Evolutionary conservation across 2,888 invertebrate species (phyloP).

Genomic region (Acleris literana): DNA sequence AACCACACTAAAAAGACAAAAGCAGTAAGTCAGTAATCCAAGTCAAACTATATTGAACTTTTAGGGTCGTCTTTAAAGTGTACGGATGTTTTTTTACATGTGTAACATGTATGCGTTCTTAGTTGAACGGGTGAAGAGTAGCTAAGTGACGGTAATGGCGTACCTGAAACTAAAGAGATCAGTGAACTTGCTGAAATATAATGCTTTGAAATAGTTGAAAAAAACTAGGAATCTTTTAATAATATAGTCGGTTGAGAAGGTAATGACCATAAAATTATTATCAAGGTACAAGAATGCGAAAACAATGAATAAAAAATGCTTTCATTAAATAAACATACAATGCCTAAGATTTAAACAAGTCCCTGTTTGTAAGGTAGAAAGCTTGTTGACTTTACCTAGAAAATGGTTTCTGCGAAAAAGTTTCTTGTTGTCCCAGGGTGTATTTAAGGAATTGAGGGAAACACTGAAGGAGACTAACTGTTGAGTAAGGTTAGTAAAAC

Average conservation of each 20-base stretch:
- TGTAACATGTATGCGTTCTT: not conserved
- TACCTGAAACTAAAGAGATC: slow-evolving; percentile 30
- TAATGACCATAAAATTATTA: too few relatives aligned
- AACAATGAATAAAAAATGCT: too few relatives aligned
- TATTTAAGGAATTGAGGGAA: not conserved
- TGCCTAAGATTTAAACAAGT: too few relatives aligned
- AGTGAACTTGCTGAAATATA: slow-evolving; percentile 36
- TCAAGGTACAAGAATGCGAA: too few relatives aligned
- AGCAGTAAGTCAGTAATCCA: not conserved
- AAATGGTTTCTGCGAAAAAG: too few relatives aligned
- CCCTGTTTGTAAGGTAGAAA: too few relatives aligned
- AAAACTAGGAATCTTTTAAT: too few relatives aligned
- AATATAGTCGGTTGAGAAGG: too few relatives aligned
- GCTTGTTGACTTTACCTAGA: too few relatives aligned
- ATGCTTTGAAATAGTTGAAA: slow-evolving; percentile 8
- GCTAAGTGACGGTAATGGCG: slow-evolving; percentile 12
- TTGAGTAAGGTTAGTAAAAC: not conserved
- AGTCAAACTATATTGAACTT: not conserved
- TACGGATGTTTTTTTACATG: not conserved
- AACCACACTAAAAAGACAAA: not conserved
- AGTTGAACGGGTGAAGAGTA: not conserved
- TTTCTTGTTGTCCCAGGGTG: too few relatives aligned
- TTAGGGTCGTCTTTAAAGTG: not conserved
- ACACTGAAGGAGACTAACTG: not conserved
- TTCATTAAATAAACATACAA: too few relatives aligned